Evolutionary conservation across 2,888 invertebrate genomes (phyloP), one percentile per base, ranked within the genome.

Genomic region (Blomia tropicalis): DNA sequence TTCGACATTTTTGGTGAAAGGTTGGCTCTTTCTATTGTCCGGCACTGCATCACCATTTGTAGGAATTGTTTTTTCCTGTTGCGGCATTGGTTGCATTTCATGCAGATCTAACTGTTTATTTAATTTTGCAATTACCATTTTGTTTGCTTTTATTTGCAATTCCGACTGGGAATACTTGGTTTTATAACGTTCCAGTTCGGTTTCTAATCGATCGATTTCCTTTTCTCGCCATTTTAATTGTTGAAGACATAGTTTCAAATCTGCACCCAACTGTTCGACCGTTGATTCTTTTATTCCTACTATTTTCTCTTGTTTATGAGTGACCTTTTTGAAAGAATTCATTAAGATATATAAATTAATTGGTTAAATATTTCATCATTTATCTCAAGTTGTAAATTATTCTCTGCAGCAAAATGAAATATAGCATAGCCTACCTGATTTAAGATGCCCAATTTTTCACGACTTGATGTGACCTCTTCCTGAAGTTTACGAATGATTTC

Each of bases 401-500:
- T 41, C 14, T 41, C 41, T 41, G 41, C 14, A 41, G 41, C 41
- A 41, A 14, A 47, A 22, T 25, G 51, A 47, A 47, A 47, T 47
- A 47, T 47, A 22, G n/a, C n/a, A 14, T 25, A 14, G 7, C 29
- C 14, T 56, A 63, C 63, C 51, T 64, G 30, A 62, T 62, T 62
- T 11, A 64, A 36, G 14, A 63, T 56, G n/a, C 22, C 22, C 3
- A 64, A 19, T 51, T 64, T 64, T 17, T 56, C 43, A 30, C 51
- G 56, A 22, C 56, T 29, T 19, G 47, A 53, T 56, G 62, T 44
- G 14, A 62, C 31, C 25, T 64, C 62, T 32, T 43, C 47, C 11
- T 64, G 64, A 5, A 62, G 29, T 58, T 64, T 64, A 17, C 61
- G 32, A 32, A 64, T 64, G 2, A 64, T 64, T 58, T 64, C 61